Base-by-base conservation (phyloP, 2,888 invertebrate species). In the Rhamnusium bicolor region DNA sequence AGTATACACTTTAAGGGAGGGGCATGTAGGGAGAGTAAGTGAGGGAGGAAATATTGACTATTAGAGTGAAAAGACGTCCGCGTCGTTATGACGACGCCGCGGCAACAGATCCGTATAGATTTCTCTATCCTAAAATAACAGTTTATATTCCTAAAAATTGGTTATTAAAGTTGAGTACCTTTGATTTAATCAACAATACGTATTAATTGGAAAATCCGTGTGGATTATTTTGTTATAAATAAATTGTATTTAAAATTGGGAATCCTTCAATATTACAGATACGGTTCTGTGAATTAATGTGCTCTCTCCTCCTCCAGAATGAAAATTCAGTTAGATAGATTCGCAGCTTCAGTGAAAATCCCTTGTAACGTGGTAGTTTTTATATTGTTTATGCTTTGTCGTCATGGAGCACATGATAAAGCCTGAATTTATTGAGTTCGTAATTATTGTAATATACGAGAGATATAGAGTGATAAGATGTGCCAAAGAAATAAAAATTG, bases 11-110 rank as follows among this genome's bases (percentile, higher is more conserved):
- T 19, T 47, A 47, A 21, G 60, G 18, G 40, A 7, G 47, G 61
- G 62, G 16, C n/a, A n/a, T 19, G n/a, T 16, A 24, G 69, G 46
- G 60, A 19, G 29, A 40, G 46, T n/a, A 61, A 61, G 40, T 47
- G 77, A 76, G 79, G 81, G 82, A 78, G 79, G 79, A 83, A 84
- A 85, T 88, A 88, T 88, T 84, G 88, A 88, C 87, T 87, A 86
- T 86, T 85, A 84, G 87, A 87, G 86, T 81, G 87, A 87, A 87
- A 83, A 84, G 85, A 81, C 83, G 84, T 74, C 80, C 77, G 81
- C 84, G 87, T 87, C 84, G 81, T 82, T 80, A 84, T 86, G 83
- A 80, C 80, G 83, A 87, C 85, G 82, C 79, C 73, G 58, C 70
- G 53, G 62, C 49, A 56, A 70, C 84, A 86, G 85, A 77, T 73